Evolutionary conservation across 2,113 vertebrate species (phyloP), one percentile per base, ranked within the genome.

Genomic region (Melanerpes aurifrons): DNA sequence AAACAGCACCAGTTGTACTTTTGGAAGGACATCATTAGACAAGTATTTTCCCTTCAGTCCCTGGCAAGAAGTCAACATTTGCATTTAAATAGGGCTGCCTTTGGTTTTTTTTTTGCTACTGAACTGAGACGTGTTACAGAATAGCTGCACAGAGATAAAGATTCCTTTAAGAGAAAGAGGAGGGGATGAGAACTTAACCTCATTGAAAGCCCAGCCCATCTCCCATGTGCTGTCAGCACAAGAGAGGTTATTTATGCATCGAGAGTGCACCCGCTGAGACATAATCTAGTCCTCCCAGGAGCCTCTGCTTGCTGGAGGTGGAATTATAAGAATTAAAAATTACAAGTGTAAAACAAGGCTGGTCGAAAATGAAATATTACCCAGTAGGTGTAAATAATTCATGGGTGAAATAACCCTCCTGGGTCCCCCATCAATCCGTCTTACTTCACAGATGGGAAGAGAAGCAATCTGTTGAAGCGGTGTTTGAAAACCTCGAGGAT

Each of bases 51-150:
- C 54, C 86, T 90, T 18, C 76, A 72, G 78, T 67, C 82, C 40
- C 88, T 95, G 91, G 63, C 75, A 93, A 83, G 94, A 96, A 96
- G 81, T 94, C 95, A 94, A 85, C 93, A 97, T 97, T 97, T 96
- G 94, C 94, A 96, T 96, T 96, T 96, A 97, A 97, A 97, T 96
- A 86, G 91, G 86, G 57, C 84, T 93, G 40, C 40, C 40, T 45
- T 45, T 45, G 35, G 35, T 45, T 45, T 94, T 95, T 53, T 53
- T 56, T 56, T 28, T 93, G 72, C 91, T 94, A 84, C 78, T 50
- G 59, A 80, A 74, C 48, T 82, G 73, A 83, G 50, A 62, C 72
- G 5, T 45, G 61, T 21, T 90, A 79, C 70, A 78, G 70, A 91
- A 87, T 78, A 81, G 73, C 70, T 61, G 25, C 75, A 14, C 3